Evolutionary conservation across 2,113 vertebrate species (phyloP).

Genomic region (Podarcis muralis): DNA sequence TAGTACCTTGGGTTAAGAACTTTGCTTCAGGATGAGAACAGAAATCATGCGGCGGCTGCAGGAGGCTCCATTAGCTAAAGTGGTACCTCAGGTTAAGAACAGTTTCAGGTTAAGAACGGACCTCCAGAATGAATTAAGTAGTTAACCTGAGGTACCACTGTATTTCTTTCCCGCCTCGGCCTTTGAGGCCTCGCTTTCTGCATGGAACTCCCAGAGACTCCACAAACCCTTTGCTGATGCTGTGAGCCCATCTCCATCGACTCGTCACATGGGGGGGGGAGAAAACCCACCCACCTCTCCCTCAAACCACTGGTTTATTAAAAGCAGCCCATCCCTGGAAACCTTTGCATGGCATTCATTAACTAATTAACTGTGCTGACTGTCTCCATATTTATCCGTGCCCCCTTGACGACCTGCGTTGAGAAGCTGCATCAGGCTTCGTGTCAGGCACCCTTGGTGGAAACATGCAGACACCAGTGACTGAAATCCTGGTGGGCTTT

Average conservation of each 20-base stretch:
- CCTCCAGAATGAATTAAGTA: no score
- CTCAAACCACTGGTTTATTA: neutral
- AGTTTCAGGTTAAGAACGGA: no score
- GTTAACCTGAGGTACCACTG: no score
- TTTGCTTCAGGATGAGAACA: no score
- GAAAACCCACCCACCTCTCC: constrained; percentile 24
- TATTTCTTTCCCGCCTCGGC: no score
- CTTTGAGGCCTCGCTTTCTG: no score
- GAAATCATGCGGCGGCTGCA: no score
- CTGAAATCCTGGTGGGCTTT: neutral
- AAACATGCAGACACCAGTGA: accelerated
- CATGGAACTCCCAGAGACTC: neutral
- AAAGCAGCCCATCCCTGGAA: constrained; percentile 22
- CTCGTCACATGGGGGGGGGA: accelerated
- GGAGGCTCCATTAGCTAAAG: no score
- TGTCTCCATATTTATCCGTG: neutral
- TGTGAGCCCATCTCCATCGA: neutral
- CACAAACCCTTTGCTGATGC: neutral
- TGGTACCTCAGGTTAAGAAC: no score
- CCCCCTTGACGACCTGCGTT: neutral
- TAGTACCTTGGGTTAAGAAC: no score
- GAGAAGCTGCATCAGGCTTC: neutral
- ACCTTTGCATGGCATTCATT: constrained; percentile 23
- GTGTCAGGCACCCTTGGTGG: neutral
- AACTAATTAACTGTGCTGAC: constrained; percentile 44